phyloP scores from a whole-genome alignment of 2,888 invertebrate genomes.

The Nemotelus nigrinus region DNA sequence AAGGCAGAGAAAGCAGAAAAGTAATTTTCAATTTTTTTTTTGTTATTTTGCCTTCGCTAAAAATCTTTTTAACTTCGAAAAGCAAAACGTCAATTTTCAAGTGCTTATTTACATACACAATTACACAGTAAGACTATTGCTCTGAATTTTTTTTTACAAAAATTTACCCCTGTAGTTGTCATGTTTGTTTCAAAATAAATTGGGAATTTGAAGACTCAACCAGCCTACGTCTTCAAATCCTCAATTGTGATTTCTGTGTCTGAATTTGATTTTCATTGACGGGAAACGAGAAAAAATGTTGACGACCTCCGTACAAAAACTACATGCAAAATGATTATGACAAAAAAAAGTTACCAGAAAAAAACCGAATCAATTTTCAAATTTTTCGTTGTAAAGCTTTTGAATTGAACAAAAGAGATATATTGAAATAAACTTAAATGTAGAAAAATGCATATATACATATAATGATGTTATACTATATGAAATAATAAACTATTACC shows the following conservation, averaged over 20 bases:
- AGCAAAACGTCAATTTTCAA: slow-evolving; percentile 28
- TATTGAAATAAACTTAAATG: slow-evolving; percentile 24
- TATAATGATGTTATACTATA: slow-evolving; percentile 16
- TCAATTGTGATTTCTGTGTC: slow-evolving; percentile 8
- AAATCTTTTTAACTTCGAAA: slow-evolving; percentile 20
- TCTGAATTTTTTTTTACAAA: too few species aligned
- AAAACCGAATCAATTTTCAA: slow-evolving; percentile 40
- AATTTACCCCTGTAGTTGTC: too few species aligned
- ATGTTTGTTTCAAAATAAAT: background rate
- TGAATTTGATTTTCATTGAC: slow-evolving; percentile 6
- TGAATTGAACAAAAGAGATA: slow-evolving; percentile 10
- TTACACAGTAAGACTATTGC: background rate
- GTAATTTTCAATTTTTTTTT: slow-evolving; percentile 31
- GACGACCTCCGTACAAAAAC: slow-evolving; percentile 45
- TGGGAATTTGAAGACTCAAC: slow-evolving; percentile 46
- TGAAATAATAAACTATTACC: slow-evolving; percentile 18
- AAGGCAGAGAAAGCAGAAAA: slow-evolving; percentile 47
- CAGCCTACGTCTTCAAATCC: slow-evolving; percentile 48
- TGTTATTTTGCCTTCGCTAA: slow-evolving; percentile 11
- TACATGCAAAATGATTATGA: slow-evolving; percentile 47
- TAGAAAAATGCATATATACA: slow-evolving; percentile 11
- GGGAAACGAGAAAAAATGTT: slow-evolving; percentile 40
- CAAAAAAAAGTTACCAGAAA: slow-evolving; percentile 41
- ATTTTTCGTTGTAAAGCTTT: slow-evolving; percentile 5
- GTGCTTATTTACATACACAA: background rate